Percentiles rank a stretch among this genome's conserved stretches.
Evolutionary conservation across 2,113 vertebrate genomes (phyloP).

Genomic region (Theristicus caerulescens): DNA sequence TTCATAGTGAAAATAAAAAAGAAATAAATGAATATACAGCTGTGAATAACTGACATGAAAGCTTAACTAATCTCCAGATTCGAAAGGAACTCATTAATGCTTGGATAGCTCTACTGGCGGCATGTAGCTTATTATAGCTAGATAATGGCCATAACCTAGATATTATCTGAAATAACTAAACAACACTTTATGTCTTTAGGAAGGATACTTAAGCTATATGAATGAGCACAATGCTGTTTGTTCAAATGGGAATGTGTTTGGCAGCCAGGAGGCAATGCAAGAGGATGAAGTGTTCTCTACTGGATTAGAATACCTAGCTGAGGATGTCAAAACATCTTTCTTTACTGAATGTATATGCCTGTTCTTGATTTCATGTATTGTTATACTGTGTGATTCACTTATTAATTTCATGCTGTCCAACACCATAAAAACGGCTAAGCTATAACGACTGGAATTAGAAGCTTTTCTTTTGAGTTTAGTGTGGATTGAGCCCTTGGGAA

Average conservation of each 20-base stretch:
- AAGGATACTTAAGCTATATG: not conserved
- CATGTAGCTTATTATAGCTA: not conserved
- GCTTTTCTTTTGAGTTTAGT: not conserved
- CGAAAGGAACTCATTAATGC: not conserved
- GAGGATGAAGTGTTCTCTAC: not conserved
- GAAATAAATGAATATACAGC: constrained; percentile 13
- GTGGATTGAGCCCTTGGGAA: not conserved
- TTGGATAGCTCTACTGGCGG: not conserved
- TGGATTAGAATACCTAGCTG: not conserved
- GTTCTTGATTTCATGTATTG: not conserved
- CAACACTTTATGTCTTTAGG: not conserved
- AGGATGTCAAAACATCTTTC: not conserved
- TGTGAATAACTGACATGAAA: constrained; percentile 13
- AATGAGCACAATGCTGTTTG: not conserved
- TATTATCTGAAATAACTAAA: constrained; percentile 15
- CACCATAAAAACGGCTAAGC: not conserved
- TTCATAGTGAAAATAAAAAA: constrained; percentile 34
- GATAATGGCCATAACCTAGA: not conserved
- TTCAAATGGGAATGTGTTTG: not conserved
- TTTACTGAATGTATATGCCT: not conserved
- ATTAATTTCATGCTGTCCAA: not conserved
- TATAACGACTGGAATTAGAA: not conserved
- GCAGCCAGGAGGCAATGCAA: not conserved
- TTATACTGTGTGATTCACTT: not conserved
- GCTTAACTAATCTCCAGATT: constrained; percentile 12